Evolutionary conservation across 2,113 vertebrate species (phyloP), one percentile per base, ranked within the genome.

Genomic region (Zootoca vivipara): DNA sequence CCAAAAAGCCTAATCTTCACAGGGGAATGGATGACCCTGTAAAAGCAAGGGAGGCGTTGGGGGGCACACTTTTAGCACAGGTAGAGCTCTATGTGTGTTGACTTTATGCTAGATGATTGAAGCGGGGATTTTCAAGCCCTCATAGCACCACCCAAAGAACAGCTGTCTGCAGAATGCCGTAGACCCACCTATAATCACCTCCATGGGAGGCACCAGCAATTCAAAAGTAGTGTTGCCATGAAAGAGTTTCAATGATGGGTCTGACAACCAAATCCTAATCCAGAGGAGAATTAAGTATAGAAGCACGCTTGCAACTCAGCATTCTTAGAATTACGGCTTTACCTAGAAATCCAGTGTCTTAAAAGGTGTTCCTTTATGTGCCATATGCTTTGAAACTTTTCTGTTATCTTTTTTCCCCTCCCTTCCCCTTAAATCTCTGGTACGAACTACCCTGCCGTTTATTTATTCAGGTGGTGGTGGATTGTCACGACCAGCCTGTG

Each of bases 381-480:
- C 77, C 26, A 2, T 38, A 22, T 30, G 33, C 58, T 58, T 74
- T 80, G 62, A 83, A 85, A 84, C n/a, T 74, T 46, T 88, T 42
- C 0, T 0, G 90, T 91, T 81, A 79, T 15, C 72, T 0, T 83
- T 89, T 0, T 20, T 24, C 24, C 33, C 35, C 28, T 16, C 69
- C 18, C 33, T 0, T 85, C 73, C 89, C 87, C 72, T 24, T 2
- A 70, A 93, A 0, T 0, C 82, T 78, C 73, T 22, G 10, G 78
- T 90, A 13, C 79, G 82, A 90, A 52, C 65, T 92, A 84, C 84
- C 83, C 81, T 0, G 1, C 74, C 83, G 89, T 89, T 78, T 95
- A 92, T 96, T 95, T 92, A 88, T 95, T 94, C 90, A 95, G 93
- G 90, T 97, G 95, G 33, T 93, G 93, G 84, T 28, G 86, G 85